Base-by-base conservation (phyloP, 2,113 vertebrate genomes). In the Pterocles orientalis region DNA sequence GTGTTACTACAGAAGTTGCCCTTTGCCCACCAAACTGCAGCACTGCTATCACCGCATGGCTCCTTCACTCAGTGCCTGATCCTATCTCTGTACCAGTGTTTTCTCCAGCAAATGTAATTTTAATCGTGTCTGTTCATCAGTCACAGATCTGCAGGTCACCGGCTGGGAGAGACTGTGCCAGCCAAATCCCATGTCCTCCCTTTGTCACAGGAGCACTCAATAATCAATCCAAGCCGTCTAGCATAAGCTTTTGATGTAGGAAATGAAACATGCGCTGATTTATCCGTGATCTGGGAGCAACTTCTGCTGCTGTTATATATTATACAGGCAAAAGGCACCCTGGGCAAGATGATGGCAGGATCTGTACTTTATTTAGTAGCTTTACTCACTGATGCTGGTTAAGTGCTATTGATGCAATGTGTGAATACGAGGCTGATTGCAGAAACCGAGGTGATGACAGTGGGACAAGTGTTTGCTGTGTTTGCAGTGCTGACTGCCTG, bases 51-150 rank as follows among this genome's bases (percentile, higher is more conserved):
- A 3, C 90, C 0, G 9, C 17, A 3, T 33, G 78, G 66, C 25
- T 76, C 41, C 58, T 76, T 88, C 62, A 28, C 57, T 90, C 85
- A n/a, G 24, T 2, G 0, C 62, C 85, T 57, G 53, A 72, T 85
- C 47, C 41, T 95, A n/a, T 89, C 70, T 79, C 66, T 4, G 47
- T 65, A 21, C 70, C 61, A 25, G 58, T 41, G 18, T 86, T 85
- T 91, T 92, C 71, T 72, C 68, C 88, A 92, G 68, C 47, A 71
- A 86, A 95, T 41, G 62, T 36, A 28, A 58, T 60, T 94, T 95
- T 80, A 80, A 88, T 86, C 9, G 5, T 39, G 54, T 70, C 47
- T 48, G 47, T 60, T 77, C 51, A 77, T 92, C 71, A 51, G 64
- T 64, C 36, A 21, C 66, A 70, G 45, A 71, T 69, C 69, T 76